Base-by-base conservation (phyloP, 1,140 invertebrate genomes). In the Atopsyche davidsoni region DNA sequence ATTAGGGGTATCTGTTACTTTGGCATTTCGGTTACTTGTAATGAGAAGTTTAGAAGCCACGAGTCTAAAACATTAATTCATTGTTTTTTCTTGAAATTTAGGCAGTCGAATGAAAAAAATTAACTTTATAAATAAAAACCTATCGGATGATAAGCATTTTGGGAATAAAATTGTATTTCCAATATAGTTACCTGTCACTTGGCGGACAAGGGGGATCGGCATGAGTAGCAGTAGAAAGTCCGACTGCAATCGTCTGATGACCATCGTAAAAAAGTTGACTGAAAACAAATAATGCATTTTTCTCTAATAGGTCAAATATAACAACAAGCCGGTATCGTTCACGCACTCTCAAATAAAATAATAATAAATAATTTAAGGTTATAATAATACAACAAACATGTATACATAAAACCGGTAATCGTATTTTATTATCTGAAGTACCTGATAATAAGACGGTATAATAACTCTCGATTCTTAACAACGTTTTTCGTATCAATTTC, bases 211-310 rank as follows among this genome's bases (percentile, higher is more conserved):
- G 82, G 44, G 91, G 89, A 59, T 95, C 89, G 1, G 91, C 83
- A 66, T 94, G 89, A 0, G 92, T 82, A 17, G 85, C 67, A 46
- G 82, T 80, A 2, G 89, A 82, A 31, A 98, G 68, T 43, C 81
- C 87, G 0, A 91, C 82, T 0, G 94, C 95, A 22, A 97, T 70
- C 18, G 84, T 80, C 68, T 95, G 89, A 69, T 96, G 84, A 4
- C 95, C 95, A 82, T 98, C 96, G 60, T 92, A 92, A 64, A 86
- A 89, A 10, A 93, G 65, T 67, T 93, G 90, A 62, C 94, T 97
- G 68, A 13, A 51, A 65, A 58, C 34, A 60, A 28, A 40, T 17
- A 9, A 28, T 9, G 24, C 2, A 25, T 11, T 43, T 16, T 25
- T 7, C 25, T 28, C 25, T 9, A 28, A 28, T 28, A 7, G 7